Percentiles rank a stretch among this genome's conserved stretches.
phyloP scores from a whole-genome alignment of 2,113 vertebrate species.

The Haemorhous mexicanus region DNA sequence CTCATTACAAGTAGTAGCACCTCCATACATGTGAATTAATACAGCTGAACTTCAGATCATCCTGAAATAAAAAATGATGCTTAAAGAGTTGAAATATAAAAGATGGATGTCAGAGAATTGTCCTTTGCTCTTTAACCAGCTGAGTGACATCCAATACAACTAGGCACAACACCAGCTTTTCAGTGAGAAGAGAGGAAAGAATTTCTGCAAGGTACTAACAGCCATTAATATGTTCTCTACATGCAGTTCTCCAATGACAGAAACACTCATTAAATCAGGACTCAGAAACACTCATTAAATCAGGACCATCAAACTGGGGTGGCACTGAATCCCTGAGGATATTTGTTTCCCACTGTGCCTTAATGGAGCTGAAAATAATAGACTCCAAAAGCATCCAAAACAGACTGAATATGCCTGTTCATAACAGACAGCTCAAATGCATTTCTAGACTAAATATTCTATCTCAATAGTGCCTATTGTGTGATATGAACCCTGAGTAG shows the following conservation, averaged over 20 bases:
- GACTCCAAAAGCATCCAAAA: neutral
- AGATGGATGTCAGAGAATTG: neutral
- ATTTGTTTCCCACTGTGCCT: neutral
- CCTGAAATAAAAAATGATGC: neutral
- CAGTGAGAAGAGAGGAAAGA: neutral
- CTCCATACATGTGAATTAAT: neutral
- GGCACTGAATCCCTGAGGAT: neutral
- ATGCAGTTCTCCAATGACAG: neutral
- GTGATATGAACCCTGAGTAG: neutral
- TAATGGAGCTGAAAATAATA: neutral
- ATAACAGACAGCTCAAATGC: neutral
- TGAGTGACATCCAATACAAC: neutral
- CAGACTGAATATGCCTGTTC: neutral
- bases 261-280: neutral
- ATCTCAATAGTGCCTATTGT: neutral
- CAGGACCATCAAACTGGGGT: neutral
- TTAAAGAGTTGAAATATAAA: neutral
- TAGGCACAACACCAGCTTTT: rapidly evolving
- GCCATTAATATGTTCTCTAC: neutral
- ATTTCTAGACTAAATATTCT: neutral
- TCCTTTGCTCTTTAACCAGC: neutral
- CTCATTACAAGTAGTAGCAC: neutral
- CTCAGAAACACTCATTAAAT: neutral
- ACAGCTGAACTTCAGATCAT: neutral
- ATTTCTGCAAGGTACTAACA: neutral